Conservation (phyloP, 2,888 invertebrate species). For the Euphydryas editha region DNA sequence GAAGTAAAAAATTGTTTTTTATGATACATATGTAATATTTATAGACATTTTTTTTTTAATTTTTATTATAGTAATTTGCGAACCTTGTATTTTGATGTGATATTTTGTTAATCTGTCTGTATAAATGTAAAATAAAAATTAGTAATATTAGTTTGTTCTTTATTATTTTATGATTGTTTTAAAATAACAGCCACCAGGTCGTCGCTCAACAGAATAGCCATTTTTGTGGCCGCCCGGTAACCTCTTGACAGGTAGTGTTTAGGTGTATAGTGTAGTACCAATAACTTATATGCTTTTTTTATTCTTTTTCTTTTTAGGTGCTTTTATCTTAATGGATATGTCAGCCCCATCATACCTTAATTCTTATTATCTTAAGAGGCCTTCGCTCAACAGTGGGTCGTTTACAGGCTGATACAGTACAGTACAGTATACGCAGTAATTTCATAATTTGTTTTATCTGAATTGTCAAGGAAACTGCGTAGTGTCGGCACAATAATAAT, state of each 20-base stretch:
- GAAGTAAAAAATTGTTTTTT: background rate
- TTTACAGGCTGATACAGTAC: too few species aligned
- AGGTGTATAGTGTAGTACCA: too few species aligned
- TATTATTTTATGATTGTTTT: background rate
- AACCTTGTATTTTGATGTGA: conserved; percentile 35
- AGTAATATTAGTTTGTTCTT: conserved; percentile 8
- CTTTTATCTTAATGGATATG: too few species aligned
- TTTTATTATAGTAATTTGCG: background rate
- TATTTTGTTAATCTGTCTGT: conserved; percentile 33
- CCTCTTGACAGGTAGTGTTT: background rate
- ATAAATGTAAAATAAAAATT: conserved; percentile 27
- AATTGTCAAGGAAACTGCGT: background rate
- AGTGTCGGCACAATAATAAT: background rate
- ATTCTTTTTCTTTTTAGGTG: too few species aligned
- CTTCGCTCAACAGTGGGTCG: too few species aligned
- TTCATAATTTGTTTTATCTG: background rate
- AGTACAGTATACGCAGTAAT: background rate
- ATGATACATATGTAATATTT: background rate
- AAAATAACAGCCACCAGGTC: background rate
- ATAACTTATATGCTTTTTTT: too few species aligned
- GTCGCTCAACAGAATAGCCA: too few species aligned
- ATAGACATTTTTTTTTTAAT: background rate
- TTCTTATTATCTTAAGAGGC: too few species aligned
- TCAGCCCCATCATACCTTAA: too few species aligned
- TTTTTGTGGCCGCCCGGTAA: too few species aligned